Evolutionary conservation across 2,797 vertebrate genomes (phyloP).

Genomic region (Anomalospiza imberbis): DNA sequence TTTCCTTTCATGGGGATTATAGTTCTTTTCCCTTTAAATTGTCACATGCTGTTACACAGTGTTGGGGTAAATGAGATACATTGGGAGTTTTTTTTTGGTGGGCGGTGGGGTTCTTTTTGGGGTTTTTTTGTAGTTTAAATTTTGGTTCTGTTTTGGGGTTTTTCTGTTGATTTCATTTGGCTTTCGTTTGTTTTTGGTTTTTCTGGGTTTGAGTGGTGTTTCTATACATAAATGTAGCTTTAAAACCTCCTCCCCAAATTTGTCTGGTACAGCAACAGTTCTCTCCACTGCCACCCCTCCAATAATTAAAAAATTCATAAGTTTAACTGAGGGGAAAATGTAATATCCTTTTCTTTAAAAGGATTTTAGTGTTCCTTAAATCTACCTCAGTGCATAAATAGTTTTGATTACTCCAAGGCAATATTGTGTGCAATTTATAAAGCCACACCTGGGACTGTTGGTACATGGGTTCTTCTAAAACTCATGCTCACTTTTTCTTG

Average conservation of each 20-base stretch:
- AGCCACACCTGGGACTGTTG: neutral
- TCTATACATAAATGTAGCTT: neutral
- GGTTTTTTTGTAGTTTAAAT: neutral
- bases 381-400: neutral
- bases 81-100: accelerated
- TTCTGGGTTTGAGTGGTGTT: neutral
- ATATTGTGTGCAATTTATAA: neutral
- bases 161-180: neutral
- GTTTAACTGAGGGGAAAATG: neutral
- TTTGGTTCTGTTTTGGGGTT: accelerated
- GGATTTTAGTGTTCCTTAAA: neutral
- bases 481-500: neutral
- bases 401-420: neutral
- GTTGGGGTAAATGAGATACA: neutral
- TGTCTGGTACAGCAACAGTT: neutral
- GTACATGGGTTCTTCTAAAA: neutral
- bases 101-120: neutral
- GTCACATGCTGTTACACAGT: neutral
- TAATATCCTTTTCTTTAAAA: neutral
- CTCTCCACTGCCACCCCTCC: accelerated
- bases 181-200: neutral
- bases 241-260: neutral
- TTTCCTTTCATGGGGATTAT: neutral
- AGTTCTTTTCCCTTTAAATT: neutral
- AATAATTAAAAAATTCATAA: neutral